Evolutionary conservation across 1,140 invertebrate species (phyloP).

Genomic region (Drosophila pachea): DNA sequence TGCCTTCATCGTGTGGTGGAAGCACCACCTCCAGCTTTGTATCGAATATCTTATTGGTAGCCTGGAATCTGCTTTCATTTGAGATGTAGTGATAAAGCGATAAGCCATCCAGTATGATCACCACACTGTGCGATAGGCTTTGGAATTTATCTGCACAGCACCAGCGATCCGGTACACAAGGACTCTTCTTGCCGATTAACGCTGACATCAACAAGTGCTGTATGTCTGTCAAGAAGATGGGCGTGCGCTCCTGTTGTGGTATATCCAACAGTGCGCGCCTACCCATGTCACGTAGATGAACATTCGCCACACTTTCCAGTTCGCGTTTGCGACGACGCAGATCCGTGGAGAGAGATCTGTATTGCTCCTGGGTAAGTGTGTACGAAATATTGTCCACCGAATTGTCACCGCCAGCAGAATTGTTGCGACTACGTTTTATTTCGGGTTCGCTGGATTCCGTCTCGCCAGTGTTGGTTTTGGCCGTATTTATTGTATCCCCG

Average conservation of each 20-base stretch:
- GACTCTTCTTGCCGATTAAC: conserved; percentile 85
- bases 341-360: conserved; percentile 80
- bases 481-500: not conserved
- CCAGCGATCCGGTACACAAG: conserved; percentile 86
- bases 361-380: conserved; percentile 80
- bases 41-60: conserved; percentile 82
- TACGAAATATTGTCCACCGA: conserved; percentile 27
- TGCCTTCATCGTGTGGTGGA: conserved; percentile 85
- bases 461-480: conserved; percentile 1
- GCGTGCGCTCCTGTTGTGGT: conserved; percentile 82
- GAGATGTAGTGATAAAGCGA: conserved; percentile 86
- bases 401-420: conserved; percentile 49
- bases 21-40: conserved; percentile 86
- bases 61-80: conserved; percentile 83
- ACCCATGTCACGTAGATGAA: conserved; percentile 82
- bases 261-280: conserved; percentile 81
- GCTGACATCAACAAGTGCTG: conserved; percentile 90
- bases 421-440: conserved; percentile 38
- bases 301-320: conserved; percentile 80
- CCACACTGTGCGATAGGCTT: conserved; percentile 84
- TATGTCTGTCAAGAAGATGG: conserved; percentile 89
- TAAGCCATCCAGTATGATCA: conserved; percentile 88
- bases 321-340: conserved; percentile 81
- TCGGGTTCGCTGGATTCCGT: conserved; percentile 31
- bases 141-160: conserved; percentile 87